A percentile compares a stretch with the other conserved stretches of the same genome.
phyloP scores from a whole-genome alignment of 53 echinoderm and acorn worm species.

The Antedon mediterranea region DNA sequence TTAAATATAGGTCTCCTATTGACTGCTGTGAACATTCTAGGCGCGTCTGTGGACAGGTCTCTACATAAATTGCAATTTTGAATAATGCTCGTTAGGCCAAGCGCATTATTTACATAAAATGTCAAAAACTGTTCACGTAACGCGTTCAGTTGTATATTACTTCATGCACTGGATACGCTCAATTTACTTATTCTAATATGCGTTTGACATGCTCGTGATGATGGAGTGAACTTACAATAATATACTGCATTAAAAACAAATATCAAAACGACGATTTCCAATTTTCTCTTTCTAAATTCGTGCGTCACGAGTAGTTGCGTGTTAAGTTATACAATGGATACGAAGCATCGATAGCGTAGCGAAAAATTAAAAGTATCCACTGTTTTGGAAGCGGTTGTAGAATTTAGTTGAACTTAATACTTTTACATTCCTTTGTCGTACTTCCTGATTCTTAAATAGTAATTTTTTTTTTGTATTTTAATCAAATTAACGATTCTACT shows the following conservation, averaged over 20 bases:
- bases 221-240: too few species aligned
- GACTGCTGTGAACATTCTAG: background rate
- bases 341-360: background rate
- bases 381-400: too few species aligned
- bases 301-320: background rate
- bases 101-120: background rate
- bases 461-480: too few species aligned
- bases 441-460: too few species aligned
- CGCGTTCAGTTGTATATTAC: background rate
- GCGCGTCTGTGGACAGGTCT: background rate
- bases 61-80: background rate
- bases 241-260: too few species aligned
- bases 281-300: too few species aligned
- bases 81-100: background rate
- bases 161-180: background rate
- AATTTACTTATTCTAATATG: background rate
- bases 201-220: background rate
- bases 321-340: background rate
- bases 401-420: too few species aligned
- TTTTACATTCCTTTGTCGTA: too few species aligned
- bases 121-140: background rate
- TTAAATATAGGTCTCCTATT: background rate
- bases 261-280: too few species aligned
- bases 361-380: too few species aligned
- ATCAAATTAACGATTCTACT: too few species aligned